phyloP scores from a whole-genome alignment of 2,797 vertebrate species.

The Phaenicophaeus curvirostris region DNA sequence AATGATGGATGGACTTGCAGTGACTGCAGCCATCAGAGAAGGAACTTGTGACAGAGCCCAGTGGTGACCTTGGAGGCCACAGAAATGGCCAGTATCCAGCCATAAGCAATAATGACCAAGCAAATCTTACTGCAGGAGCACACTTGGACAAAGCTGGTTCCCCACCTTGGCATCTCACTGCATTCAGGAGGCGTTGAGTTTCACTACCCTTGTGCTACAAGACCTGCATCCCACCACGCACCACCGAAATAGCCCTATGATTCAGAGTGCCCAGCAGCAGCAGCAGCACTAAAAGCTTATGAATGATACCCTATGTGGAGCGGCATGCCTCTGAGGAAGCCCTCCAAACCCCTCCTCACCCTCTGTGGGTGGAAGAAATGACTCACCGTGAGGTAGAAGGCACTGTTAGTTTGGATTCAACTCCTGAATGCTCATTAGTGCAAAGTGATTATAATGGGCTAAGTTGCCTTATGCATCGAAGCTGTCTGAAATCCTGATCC shows the following conservation, averaged over 20 bases:
- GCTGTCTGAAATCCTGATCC: background rate
- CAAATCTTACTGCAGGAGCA: background rate
- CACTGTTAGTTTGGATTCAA: background rate
- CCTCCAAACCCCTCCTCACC: constrained; percentile 2
- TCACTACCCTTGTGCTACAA: constrained; percentile 14
- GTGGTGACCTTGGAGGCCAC: background rate
- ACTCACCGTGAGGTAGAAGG: constrained; percentile 4
- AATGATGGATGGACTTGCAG: background rate
- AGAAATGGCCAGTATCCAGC: background rate
- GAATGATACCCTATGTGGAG: background rate
- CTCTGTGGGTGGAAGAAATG: constrained; percentile 22
- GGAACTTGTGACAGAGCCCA: background rate
- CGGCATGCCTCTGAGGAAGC: background rate
- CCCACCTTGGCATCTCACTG: background rate
- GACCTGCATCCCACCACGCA: constrained; percentile 39
- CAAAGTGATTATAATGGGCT: background rate
- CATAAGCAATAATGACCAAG: constrained; percentile 4
- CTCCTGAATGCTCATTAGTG: constrained; percentile 11
- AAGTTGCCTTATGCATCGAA: background rate
- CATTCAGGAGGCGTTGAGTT: background rate
- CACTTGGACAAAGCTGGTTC: background rate
- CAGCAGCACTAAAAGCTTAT: constrained; percentile 26
- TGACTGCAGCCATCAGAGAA: background rate
- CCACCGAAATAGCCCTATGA: constrained; percentile 42
- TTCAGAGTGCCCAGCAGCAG: constrained; percentile 46